Percentiles rank a stretch among this genome's conserved stretches.
These are phyloP conservation scores for Anhinga anhinga DNA, from an alignment of 2,113 vertebrate genomes.

Conservation along the genomic window DNA sequence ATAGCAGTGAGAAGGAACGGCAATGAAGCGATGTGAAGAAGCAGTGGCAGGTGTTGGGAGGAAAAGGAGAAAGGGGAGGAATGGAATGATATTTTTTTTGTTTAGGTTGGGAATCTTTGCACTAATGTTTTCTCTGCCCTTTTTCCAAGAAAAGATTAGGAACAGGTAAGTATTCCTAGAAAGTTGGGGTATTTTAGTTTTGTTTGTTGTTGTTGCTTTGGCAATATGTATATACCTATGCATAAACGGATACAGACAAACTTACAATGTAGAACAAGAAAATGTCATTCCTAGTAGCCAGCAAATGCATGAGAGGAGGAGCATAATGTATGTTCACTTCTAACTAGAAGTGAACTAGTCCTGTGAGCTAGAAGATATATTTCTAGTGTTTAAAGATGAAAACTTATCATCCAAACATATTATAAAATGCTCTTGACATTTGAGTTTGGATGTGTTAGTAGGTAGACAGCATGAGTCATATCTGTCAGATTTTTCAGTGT, in stretches of 20 bases:
- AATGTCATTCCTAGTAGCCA: neutral
- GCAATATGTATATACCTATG: neutral
- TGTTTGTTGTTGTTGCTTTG: neutral
- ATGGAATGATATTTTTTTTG: neutral
- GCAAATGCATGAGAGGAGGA: neutral
- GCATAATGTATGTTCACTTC: neutral
- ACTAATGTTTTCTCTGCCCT: neutral
- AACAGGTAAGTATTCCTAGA: neutral
- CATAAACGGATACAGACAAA: neutral
- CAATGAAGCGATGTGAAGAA: neutral
- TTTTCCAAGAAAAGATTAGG: neutral
- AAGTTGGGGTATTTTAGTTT: neutral
- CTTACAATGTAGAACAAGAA: neutral
- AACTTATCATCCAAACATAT: neutral
- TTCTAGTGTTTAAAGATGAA: neutral
- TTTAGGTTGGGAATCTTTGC: neutral
- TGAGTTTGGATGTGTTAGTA: neutral
- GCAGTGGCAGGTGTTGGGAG: neutral
- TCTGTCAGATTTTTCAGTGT: neutral
- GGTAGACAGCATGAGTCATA: neutral
- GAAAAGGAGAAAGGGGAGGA: neutral
- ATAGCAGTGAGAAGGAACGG: neutral
- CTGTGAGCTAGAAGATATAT: neutral
- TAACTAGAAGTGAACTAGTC: neutral
- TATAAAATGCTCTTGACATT: conserved; percentile 9